Percentiles rank a stretch among this genome's conserved stretches.
phyloP scores from a whole-genome alignment of 2,888 invertebrate species.

The Esperia sulphurella region DNA sequence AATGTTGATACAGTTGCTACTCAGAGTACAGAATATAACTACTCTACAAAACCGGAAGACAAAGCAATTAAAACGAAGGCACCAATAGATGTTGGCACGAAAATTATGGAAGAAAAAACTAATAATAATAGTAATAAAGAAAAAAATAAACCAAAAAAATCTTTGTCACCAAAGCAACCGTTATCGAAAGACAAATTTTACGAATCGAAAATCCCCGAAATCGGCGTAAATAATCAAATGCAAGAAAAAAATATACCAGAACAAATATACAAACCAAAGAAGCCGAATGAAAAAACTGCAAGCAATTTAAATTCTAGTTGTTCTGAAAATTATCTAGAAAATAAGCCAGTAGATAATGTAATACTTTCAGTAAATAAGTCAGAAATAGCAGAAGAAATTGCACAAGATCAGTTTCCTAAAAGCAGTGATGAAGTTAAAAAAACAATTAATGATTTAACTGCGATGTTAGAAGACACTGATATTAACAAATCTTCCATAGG shows the following conservation, averaged over 20 bases:
- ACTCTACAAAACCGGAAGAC: background rate
- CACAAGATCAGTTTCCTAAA: background rate
- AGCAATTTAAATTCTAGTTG: no score
- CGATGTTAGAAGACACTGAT: background rate
- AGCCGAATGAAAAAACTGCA: no score
- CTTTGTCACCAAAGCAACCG: background rate
- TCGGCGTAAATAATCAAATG: no score
- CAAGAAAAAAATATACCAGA: background rate
- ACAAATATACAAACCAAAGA: no score
- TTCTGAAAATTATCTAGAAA: no score
- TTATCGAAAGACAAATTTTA: background rate
- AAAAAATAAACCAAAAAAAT: slow-evolving; percentile 3
- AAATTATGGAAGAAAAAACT: background rate
- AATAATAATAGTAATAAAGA: background rate
- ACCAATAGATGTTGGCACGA: background rate
- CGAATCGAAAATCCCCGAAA: background rate
- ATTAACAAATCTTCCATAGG: no score
- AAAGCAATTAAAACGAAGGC: background rate
- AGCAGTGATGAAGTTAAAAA: background rate
- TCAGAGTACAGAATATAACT: background rate
- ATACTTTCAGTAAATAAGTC: no score
- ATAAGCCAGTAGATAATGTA: no score
- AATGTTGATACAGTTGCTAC: background rate
- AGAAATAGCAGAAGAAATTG: background rate
- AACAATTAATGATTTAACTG: background rate